A percentile compares a stretch with the other conserved stretches of the same genome.
These are phyloP conservation scores for Corydoras sp. DNA, from an alignment of 2,113 vertebrate species.

Conservation along the genomic window DNA sequence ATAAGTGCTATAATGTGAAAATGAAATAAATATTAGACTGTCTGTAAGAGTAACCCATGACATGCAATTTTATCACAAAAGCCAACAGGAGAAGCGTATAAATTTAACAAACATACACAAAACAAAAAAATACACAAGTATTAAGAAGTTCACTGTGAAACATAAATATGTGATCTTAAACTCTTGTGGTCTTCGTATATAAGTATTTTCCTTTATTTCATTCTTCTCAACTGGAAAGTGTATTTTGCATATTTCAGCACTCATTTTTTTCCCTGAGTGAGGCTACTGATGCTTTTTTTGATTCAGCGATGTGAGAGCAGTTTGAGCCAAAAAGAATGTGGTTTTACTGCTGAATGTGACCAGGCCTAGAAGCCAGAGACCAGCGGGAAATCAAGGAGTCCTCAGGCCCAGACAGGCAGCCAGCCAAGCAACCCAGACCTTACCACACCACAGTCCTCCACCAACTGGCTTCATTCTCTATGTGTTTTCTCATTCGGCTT, in stretches of 20 bases:
- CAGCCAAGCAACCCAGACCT: conserved; percentile 51
- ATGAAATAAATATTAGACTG: too few species aligned
- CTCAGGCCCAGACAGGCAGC: conserved; percentile 42
- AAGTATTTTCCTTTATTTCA: not conserved
- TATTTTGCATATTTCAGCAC: conserved; percentile 5
- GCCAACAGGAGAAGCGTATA: too few species aligned
- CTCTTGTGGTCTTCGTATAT: conserved; percentile 10
- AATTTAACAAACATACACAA: not conserved
- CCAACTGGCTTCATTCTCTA: conserved; percentile 11
- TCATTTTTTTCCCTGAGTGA: conserved; percentile 27
- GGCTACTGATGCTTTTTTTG: conserved; percentile 24
- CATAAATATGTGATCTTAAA: conserved; percentile 6
- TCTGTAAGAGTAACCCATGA: too few species aligned
- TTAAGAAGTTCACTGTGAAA: not conserved
- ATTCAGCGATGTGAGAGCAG: conserved; percentile 36
- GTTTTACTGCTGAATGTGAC: conserved; percentile 50
- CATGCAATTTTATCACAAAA: too few species aligned
- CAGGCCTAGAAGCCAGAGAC: conserved; percentile 51
- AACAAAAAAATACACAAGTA: not conserved
- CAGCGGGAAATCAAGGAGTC: conserved; percentile 50
- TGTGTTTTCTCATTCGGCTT: conserved; percentile 28
- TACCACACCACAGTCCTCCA: conserved; percentile 28
- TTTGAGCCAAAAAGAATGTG: conserved; percentile 40
- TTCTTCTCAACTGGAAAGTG: conserved; percentile 13
- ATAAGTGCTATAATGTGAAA: too few species aligned